Base-by-base conservation (phyloP, 2,888 invertebrate species). In the Ferdinandea cuprea region DNA sequence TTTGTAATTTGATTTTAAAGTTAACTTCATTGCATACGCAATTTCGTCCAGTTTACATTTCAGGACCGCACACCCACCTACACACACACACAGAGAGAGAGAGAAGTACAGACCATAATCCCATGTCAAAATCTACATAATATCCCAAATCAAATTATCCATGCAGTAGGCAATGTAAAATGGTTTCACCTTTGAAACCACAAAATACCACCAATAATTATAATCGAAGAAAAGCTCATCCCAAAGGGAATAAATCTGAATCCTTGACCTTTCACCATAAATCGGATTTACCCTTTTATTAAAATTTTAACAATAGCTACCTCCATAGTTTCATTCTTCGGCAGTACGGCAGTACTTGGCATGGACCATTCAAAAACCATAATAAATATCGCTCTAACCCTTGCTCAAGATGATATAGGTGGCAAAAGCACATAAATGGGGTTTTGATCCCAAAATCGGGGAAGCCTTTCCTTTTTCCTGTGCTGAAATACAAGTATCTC, bases 391-490 rank as follows among this genome's bases (percentile, higher is more conserved):
- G 63, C 1, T 40, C 17, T 54, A 56, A 56, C 65, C 56, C 54
- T 61, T 61, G 44, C 35, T 40, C 54, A 72, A 63, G 61, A 83
- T 73, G 66, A 68, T 68, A 63, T 78, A 78, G 72, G 63, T 52
- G 68, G 32, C 3, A 2, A 0, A 19, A 11, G 9, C 17, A 21
- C 50, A 68, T 52, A 72, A 83, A 78, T 78, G 50, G 58, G 61
- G 66, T 61, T 78, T 78, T 83, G 71, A 81, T 77, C 61, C 81
- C 54, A 11, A 54, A 46, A 48, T 69, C 74, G 58, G n/a, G n/a
- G 58, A 28, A 56, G 48, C 71, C 59, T 50, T 59, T 59, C 19
- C 50, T 48, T 30, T 19, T 9, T 59, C 19, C 50, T 48, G 19
- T 19, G 4, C 17, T 8, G 37, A 25, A n/a, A 21, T 59, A 9